A percentile compares a stretch with the other conserved stretches of the same genome.
These are phyloP conservation scores for Andrena haemorrhoa DNA, from an alignment of 2,888 invertebrate species.

Conservation along the genomic window DNA sequence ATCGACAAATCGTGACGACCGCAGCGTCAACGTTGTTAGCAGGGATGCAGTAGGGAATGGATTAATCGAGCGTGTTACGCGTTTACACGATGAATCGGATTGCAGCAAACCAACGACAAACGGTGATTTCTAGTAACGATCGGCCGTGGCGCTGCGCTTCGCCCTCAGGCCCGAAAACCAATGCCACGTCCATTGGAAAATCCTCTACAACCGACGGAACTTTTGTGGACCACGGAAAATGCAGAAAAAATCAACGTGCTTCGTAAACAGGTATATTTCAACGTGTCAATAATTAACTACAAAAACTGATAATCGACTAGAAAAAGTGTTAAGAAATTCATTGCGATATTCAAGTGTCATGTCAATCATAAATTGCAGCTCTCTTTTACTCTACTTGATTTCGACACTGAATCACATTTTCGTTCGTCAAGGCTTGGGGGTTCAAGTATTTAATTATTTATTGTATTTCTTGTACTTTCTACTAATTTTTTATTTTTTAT, in stretches of 20 bases:
- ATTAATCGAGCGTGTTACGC: slow-evolving; percentile 73
- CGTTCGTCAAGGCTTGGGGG: no score
- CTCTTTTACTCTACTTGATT: no score
- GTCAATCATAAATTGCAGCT: no score
- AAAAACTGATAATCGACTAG: no score
- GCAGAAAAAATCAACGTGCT: background rate
- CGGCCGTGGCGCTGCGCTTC: slow-evolving; percentile 20
- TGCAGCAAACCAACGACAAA: slow-evolving; percentile 59
- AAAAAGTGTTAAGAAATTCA: no score
- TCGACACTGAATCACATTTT: no score
- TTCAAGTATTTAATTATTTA: no score
- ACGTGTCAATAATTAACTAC: background rate
- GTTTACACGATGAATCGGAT: slow-evolving; percentile 67
- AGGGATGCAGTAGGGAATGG: slow-evolving; percentile 49
- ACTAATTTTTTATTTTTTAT: no score
- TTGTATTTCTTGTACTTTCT: no score
- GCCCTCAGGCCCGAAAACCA: slow-evolving; percentile 47
- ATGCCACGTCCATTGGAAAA: slow-evolving; percentile 35
- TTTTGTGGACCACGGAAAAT: background rate
- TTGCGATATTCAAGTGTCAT: no score
- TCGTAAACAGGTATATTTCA: background rate
- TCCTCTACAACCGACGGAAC: slow-evolving; percentile 12
- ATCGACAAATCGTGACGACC: slow-evolving; percentile 65
- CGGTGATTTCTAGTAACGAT: slow-evolving; percentile 64
- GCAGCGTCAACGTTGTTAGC: slow-evolving; percentile 70